Percentiles rank a stretch among this genome's conserved stretches.
Conservation (phyloP, 2,888 invertebrate species). For the Tenthredo amoena region DNA sequence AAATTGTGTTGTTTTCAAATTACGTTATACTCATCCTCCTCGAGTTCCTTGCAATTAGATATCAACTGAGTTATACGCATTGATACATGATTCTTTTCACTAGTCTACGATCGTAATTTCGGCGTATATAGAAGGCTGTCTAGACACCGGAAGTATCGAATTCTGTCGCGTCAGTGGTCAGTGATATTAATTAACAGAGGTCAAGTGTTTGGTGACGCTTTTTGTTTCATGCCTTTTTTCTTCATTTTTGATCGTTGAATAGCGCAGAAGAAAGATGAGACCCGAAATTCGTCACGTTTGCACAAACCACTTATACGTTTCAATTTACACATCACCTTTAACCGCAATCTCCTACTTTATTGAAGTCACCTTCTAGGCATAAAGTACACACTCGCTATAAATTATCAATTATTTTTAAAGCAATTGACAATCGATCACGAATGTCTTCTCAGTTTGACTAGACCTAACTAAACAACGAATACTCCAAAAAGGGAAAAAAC, state of each 20-base stretch:
- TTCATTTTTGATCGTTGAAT: not conserved
- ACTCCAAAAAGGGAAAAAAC: not conserved
- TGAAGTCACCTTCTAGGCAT: not conserved
- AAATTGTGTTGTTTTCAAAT: too few relatives aligned
- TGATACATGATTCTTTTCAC: not conserved
- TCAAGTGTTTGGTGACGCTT: conserved; percentile 7
- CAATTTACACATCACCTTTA: conserved; percentile 2
- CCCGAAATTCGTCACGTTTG: not conserved
- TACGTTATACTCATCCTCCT: too few relatives aligned
- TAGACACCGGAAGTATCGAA: not conserved
- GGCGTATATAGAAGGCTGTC: not conserved
- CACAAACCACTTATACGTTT: not conserved
- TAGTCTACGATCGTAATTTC: too few relatives aligned
- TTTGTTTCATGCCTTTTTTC: not conserved
- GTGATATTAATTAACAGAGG: not conserved
- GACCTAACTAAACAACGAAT: not conserved
- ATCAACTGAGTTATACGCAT: too few relatives aligned
- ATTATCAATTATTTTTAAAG: not conserved
- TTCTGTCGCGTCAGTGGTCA: conserved; percentile 20
- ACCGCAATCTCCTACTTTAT: not conserved
- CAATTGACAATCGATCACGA: not conserved
- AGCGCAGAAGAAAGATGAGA: not conserved
- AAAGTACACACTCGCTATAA: not conserved
- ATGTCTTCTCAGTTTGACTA: not conserved
- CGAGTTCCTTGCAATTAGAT: too few relatives aligned